phyloP scores from a whole-genome alignment of 2,888 invertebrate genomes.

The Pterobdella sp. region DNA sequence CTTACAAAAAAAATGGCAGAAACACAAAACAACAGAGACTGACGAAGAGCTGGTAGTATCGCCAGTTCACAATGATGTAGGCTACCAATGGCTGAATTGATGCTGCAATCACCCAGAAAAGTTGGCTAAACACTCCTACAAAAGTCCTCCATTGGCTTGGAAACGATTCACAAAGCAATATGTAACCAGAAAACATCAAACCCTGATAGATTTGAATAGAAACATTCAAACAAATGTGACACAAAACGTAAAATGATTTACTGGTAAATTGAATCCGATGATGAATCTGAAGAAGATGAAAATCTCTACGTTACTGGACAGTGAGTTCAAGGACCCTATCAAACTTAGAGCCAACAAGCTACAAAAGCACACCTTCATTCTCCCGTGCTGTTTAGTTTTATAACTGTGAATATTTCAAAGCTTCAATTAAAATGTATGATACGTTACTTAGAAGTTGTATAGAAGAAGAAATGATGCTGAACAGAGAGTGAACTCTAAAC shows the following conservation, averaged over 20 bases:
- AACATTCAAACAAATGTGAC: too few species aligned
- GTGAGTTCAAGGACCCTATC: background rate
- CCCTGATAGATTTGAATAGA: background rate
- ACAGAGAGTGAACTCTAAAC: background rate
- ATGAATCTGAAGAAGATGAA: background rate
- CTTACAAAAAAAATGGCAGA: background rate
- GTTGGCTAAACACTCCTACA: background rate
- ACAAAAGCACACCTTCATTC: background rate
- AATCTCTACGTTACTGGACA: background rate
- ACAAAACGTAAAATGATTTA: too few species aligned
- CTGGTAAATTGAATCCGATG: background rate
- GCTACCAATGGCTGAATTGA: background rate
- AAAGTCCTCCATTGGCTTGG: background rate
- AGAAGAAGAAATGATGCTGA: too few species aligned
- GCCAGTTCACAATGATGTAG: constrained; percentile 9
- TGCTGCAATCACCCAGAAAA: background rate
- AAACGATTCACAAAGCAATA: background rate
- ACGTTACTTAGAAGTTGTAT: too few species aligned
- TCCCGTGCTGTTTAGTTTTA: too few species aligned
- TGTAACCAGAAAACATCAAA: background rate
- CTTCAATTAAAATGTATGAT: too few species aligned
- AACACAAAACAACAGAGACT: background rate
- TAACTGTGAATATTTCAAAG: too few species aligned
- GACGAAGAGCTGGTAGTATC: background rate
- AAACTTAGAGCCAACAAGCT: background rate